Base-by-base conservation (phyloP, 2,797 vertebrate genomes). In the Oryzias dopingdopingensis region DNA sequence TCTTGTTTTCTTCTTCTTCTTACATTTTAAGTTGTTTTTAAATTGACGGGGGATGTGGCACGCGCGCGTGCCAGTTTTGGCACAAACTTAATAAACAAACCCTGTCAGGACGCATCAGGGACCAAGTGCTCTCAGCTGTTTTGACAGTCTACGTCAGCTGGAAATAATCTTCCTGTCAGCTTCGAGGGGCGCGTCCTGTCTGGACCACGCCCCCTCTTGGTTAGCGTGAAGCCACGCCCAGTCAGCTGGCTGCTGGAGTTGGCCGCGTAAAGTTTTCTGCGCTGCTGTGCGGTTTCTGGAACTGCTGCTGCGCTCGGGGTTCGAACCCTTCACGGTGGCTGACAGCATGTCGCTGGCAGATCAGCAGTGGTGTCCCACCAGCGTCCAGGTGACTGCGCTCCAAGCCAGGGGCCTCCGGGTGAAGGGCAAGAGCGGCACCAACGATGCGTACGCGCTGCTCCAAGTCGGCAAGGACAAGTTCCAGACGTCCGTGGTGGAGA, bases 401-500 rank as follows among this genome's bases (percentile, higher is more conserved):
- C 94, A 93, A 76, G 96, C 96, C 20, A 86, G 92, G 56, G 92
- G 92, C 14, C 90, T 98, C 52, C 76, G 94, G 81, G 86, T 85
- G 12, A 98, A 98, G 75, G 93, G 94, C 2, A 94, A 94, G 16
- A 82, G 88, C 55, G 94, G 95, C 63, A 94, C 95, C 29, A 96
- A 96, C 85, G 96, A 97, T 58, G 95, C 96, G 4, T 97, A 95
- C 83, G 89, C 94, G 40, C 78, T 95, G 79, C 95, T 98, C 91
- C 95, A 96, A 74, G 89, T 97, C 91, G 94, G 93, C 73, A 94
- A 94, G 65, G 94, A 96, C 47, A 95, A 94, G 89, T 96, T 91
- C 77, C 92, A 93, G 84, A 97, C 96, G 1, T 91, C 94, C 24
- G 95, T 96, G 87, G 88, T 84, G 42, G 95, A 98, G 90, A 96